phyloP scores from a whole-genome alignment of 1,140 invertebrate genomes.

The Hyles euphorbiae region DNA sequence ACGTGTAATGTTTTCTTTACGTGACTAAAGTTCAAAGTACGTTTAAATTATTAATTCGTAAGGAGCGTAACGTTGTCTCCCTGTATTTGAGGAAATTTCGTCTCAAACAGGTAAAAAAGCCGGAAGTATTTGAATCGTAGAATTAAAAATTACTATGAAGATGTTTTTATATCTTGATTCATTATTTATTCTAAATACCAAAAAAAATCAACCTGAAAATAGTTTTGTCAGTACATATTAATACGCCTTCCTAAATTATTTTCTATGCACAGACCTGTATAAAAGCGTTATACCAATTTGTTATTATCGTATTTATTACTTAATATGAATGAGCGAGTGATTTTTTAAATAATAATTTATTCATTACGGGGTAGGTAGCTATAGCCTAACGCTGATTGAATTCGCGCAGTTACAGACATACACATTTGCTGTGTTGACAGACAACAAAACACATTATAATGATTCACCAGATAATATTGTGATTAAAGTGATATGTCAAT shows the following conservation, averaged over 20 bases:
- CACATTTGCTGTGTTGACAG: neutral
- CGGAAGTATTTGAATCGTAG: neutral
- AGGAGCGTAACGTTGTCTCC: too few species aligned
- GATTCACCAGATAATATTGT: too few species aligned
- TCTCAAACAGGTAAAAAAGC: too few species aligned
- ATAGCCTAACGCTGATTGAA: slow-evolving; percentile 3
- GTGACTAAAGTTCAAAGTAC: too few species aligned
- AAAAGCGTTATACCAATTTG: slow-evolving; percentile 31
- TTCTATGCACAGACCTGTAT: slow-evolving; percentile 26
- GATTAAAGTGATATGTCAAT: too few species aligned
- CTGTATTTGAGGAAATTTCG: too few species aligned
- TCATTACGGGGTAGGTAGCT: slow-evolving; percentile 50
- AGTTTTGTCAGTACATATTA: too few species aligned
- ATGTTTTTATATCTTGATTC: neutral
- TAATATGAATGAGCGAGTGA: slow-evolving; percentile 48
- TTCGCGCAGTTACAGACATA: slow-evolving; percentile 1
- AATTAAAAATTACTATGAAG: neutral
- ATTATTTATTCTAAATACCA: slow-evolving; percentile 3
- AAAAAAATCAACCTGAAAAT: too few species aligned
- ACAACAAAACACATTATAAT: too few species aligned
- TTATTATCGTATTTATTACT: slow-evolving; percentile 67
- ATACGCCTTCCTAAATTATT: slow-evolving; percentile 19
- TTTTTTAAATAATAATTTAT: slow-evolving; percentile 69
- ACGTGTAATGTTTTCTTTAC: too few species aligned
- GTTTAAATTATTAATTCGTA: too few species aligned